A percentile compares a stretch with the other conserved stretches of the same genome.
phyloP scores from a whole-genome alignment of 2,888 invertebrate species.

The Hemistola chrysoprasaria region DNA sequence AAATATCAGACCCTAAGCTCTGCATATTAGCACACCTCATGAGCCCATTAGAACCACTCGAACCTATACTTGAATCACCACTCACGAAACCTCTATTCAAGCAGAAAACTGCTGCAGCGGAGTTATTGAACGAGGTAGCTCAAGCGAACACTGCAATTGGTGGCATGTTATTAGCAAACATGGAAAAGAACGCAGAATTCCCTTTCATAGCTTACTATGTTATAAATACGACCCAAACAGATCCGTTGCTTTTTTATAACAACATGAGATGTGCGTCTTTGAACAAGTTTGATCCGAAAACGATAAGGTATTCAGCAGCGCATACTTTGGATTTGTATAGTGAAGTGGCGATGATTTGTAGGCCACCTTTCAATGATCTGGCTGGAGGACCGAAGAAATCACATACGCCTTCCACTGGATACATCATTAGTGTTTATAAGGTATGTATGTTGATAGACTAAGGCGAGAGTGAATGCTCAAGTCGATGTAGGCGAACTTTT shows the following conservation, averaged over 20 bases:
- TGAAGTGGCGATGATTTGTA: constrained; percentile 94
- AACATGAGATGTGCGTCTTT: constrained; percentile 92
- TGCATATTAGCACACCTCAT: constrained; percentile 94
- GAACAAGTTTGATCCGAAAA: constrained; percentile 92
- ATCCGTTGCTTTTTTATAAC: constrained; percentile 92
- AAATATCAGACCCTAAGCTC: constrained; percentile 94
- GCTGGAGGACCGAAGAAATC: constrained; percentile 89
- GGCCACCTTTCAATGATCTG: constrained; percentile 91
- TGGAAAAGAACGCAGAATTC: constrained; percentile 95
- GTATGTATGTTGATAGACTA: constrained; percentile 45
- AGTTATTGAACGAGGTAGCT: constrained; percentile 88
- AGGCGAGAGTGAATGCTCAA: too few relatives aligned
- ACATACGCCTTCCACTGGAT: constrained; percentile 91
- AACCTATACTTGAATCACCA: constrained; percentile 93
- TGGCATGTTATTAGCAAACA: constrained; percentile 93
- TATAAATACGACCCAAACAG: constrained; percentile 93
- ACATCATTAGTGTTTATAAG: constrained; percentile 96
- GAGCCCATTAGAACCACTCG: constrained; percentile 93
- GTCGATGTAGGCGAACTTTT: too few relatives aligned
- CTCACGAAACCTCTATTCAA: constrained; percentile 89
- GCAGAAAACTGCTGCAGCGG: constrained; percentile 89
- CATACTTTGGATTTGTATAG: constrained; percentile 94
- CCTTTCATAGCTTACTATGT: constrained; percentile 96
- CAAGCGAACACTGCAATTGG: constrained; percentile 88
- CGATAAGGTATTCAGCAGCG: constrained; percentile 90